phyloP scores from a whole-genome alignment of 1,140 invertebrate species.

The Doryteuthis pealeii region DNA sequence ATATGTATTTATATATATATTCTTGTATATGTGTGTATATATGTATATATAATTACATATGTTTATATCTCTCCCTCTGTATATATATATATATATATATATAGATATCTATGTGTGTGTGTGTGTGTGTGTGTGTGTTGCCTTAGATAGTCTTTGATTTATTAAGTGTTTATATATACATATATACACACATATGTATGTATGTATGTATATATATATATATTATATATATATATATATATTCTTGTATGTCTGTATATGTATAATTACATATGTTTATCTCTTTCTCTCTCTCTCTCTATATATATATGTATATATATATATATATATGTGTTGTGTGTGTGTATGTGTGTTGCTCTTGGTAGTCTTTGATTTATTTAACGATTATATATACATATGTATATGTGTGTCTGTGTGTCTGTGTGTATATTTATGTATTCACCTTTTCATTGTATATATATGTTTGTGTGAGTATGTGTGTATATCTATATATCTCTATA shows the following conservation, averaged over 20 bases:
- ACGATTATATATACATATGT: too few relatives aligned
- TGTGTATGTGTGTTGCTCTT: too few relatives aligned
- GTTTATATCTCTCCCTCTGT: neutral
- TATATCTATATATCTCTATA: too few relatives aligned
- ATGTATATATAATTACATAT: neutral
- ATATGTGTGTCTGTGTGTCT: too few relatives aligned
- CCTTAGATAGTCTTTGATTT: too few relatives aligned
- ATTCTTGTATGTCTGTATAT: neutral
- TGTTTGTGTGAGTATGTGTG: too few relatives aligned
- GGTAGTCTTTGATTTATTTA: too few relatives aligned
- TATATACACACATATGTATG: neutral
- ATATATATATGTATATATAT: conserved; percentile 8
- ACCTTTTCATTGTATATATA: too few relatives aligned
- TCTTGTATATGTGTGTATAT: neutral
- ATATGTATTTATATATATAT: too few relatives aligned
- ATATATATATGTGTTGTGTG: neutral
- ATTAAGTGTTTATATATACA: neutral
- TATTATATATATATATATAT: neutral
- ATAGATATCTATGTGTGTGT: neutral
- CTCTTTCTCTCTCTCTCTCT: neutral
- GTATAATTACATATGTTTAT: neutral
- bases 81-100: neutral
- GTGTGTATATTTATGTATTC: too few relatives aligned
- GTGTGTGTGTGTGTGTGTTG: neutral
- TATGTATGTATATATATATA: neutral